These are phyloP conservation scores for Phoenoteleia sp. DNA, from an alignment of 2,888 invertebrate genomes.

Conservation along the genomic window DNA sequence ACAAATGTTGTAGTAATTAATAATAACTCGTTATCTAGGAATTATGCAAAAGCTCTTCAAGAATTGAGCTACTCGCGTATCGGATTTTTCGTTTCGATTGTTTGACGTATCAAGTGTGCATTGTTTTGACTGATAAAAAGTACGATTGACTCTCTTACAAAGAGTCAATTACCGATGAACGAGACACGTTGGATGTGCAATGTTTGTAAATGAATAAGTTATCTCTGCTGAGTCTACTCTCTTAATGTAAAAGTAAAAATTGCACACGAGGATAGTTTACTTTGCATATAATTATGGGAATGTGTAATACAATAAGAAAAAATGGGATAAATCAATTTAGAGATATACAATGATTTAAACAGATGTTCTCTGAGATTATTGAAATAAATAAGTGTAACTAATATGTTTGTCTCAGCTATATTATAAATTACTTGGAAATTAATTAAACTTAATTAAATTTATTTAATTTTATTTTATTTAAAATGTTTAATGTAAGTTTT, in stretches of 20 bases:
- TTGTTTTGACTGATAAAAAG: constrained; percentile 53
- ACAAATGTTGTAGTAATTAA: constrained; percentile 49
- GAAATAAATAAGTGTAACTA: not conserved
- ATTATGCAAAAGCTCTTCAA: not conserved
- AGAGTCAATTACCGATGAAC: constrained; percentile 48
- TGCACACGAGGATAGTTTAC: not conserved
- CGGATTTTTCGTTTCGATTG: constrained; percentile 22
- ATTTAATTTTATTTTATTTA: too few species aligned
- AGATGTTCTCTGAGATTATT: too few species aligned
- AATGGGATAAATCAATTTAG: too few species aligned
- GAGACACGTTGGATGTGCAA: constrained; percentile 42
- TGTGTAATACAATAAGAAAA: too few species aligned
- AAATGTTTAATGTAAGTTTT: too few species aligned
- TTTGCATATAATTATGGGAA: not conserved
- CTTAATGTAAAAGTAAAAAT: not conserved
- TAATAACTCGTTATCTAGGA: constrained; percentile 34
- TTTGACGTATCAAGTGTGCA: constrained; percentile 1
- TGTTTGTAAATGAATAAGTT: constrained; percentile 44
- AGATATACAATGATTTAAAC: too few species aligned
- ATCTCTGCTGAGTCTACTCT: constrained; percentile 13
- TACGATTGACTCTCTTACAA: constrained; percentile 50
- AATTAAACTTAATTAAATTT: too few species aligned
- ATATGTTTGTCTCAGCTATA: too few species aligned
- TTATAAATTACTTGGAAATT: too few species aligned
- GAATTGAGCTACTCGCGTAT: not conserved